Percentiles rank a stretch among this genome's conserved stretches.
Evolutionary conservation across 2,888 invertebrate genomes (phyloP).

Genomic region (Eilema sororculum): DNA sequence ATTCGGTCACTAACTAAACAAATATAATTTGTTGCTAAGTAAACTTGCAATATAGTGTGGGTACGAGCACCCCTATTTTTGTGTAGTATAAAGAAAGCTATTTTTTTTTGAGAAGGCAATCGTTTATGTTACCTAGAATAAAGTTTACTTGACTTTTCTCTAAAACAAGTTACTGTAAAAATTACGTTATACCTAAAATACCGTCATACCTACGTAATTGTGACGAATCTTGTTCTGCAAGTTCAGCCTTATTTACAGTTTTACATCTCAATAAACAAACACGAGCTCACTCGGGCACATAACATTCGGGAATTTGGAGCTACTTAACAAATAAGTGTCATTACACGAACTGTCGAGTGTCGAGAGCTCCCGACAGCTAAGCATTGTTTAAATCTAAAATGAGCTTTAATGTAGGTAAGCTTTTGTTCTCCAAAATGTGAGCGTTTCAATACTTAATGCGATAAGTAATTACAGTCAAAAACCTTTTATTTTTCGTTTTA

Average conservation of each 20-base stretch:
- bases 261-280: background rate
- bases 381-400: slow-evolving; percentile 43
- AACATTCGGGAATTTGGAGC: slow-evolving; percentile 24
- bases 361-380: slow-evolving; percentile 19
- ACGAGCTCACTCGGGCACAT: slow-evolving; percentile 7
- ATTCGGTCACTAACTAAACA: no score
- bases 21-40: no score
- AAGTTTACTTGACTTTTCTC: background rate
- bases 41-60: no score
- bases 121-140: no score
- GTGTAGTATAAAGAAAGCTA: no score
- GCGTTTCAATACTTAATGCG: slow-evolving; percentile 31
- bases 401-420: slow-evolving; percentile 40
- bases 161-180: background rate
- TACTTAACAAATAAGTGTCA: slow-evolving; percentile 28
- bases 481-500: slow-evolving; percentile 30
- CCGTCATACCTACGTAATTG: background rate
- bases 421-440: slow-evolving; percentile 40
- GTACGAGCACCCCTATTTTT: no score
- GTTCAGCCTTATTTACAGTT: slow-evolving; percentile 1
- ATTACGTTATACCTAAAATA: background rate
- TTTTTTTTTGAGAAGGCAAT: no score
- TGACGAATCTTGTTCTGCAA: background rate
- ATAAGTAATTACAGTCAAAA: slow-evolving; percentile 31
- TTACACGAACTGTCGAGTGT: slow-evolving; percentile 25